phyloP scores from a whole-genome alignment of 2,113 vertebrate species.

The Astatotilapia flaviijosephi region DNA sequence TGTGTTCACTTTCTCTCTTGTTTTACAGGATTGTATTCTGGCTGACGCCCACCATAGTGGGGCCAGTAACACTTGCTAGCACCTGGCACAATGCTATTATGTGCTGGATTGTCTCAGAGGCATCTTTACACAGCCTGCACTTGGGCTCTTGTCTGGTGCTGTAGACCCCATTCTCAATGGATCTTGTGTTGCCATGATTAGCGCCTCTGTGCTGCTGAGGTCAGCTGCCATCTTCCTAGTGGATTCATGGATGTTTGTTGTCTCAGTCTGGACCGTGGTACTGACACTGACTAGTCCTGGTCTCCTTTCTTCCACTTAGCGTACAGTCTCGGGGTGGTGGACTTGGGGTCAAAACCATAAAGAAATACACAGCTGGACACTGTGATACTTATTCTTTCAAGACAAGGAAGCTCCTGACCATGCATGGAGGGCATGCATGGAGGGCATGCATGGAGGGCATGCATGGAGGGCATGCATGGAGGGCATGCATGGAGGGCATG shows the following conservation, averaged over 20 bases:
- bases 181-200: background rate
- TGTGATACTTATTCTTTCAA: too few species aligned
- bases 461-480: too few species aligned
- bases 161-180: background rate
- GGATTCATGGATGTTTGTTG: background rate
- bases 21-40: background rate
- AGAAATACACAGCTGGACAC: too few species aligned
- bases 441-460: too few species aligned
- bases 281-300: background rate
- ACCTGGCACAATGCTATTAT: background rate
- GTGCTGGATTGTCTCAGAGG: background rate
- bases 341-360: too few species aligned
- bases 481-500: too few species aligned
- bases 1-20: background rate
- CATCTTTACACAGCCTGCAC: background rate
- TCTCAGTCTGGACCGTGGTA: background rate
- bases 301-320: background rate
- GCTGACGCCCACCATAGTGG: background rate
- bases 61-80: background rate
- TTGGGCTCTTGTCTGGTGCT: background rate
- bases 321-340: background rate
- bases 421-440: too few species aligned
- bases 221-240: background rate
- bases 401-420: too few species aligned
- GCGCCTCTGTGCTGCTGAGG: background rate